Conservation (phyloP, 2,113 vertebrate genomes). For the Coptodon bakossiorum region DNA sequence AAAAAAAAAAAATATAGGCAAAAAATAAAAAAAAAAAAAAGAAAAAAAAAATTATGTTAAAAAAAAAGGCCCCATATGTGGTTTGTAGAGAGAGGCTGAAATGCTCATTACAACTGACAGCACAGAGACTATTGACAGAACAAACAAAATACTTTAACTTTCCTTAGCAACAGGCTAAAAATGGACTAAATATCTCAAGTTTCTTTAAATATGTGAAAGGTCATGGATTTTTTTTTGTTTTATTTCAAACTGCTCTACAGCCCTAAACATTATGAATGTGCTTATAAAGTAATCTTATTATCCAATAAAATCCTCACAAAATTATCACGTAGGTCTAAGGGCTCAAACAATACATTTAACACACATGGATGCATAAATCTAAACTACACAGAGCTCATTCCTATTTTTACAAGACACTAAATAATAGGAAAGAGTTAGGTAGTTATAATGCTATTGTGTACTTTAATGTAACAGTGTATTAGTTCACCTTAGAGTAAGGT, state of each 20-base stretch:
- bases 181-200: not conserved
- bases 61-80: not conserved
- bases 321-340: not conserved
- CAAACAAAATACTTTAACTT: not conserved
- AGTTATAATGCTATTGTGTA: not conserved
- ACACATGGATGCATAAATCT: not conserved
- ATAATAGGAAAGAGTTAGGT: not conserved
- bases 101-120: rapidly evolving
- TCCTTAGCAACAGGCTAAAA: not conserved
- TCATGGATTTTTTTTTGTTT: not conserved
- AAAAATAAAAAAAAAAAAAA: no score
- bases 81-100: not conserved
- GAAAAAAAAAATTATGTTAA: no score
- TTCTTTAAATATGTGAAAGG: not conserved
- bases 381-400: not conserved
- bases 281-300: not conserved
- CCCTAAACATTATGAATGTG: not conserved
- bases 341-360: not conserved
- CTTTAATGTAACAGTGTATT: not conserved
- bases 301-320: not conserved
- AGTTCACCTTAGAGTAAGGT: not conserved
- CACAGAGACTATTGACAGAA: not conserved
- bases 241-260: not conserved
- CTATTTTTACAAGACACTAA: not conserved
- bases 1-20: no score